phyloP scores from a whole-genome alignment of 2,888 invertebrate genomes.

The Drosophila paranaensis region DNA sequence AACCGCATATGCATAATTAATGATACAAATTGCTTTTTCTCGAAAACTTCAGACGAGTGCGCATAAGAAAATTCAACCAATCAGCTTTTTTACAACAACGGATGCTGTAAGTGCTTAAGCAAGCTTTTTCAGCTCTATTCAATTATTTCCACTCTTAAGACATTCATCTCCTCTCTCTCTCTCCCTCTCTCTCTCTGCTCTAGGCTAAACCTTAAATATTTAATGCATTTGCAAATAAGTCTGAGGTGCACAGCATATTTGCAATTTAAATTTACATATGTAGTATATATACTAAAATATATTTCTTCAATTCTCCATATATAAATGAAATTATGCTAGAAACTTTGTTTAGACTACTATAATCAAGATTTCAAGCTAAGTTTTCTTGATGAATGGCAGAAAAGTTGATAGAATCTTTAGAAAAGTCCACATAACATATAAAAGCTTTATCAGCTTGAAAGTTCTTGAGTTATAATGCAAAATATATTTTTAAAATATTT shows the following conservation, averaged over 20 bases:
- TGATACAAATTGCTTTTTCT: conserved; percentile 47
- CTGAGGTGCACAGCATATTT: background rate
- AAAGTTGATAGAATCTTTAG: too few relatives aligned
- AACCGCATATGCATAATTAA: conserved; percentile 55
- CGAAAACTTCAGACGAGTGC: conserved; percentile 7
- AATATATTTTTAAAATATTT: too few relatives aligned
- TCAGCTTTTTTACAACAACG: conserved; percentile 8
- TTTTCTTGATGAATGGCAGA: too few relatives aligned
- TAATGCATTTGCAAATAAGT: background rate
- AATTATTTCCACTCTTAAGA: conserved; percentile 12
- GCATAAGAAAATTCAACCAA: conserved; percentile 9
- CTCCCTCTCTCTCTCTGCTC: background rate
- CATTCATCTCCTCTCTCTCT: background rate
- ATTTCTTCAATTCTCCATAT: background rate
- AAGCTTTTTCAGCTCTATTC: background rate
- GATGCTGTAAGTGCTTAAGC: conserved; percentile 1
- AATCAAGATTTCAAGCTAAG: too few relatives aligned
- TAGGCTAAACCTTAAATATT: background rate
- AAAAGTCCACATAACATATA: too few relatives aligned
- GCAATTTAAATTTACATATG: background rate
- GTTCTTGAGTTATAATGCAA: background rate
- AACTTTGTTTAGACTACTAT: too few relatives aligned
- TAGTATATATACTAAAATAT: background rate
- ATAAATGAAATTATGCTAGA: too few relatives aligned
- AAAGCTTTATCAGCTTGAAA: background rate